Evolutionary conservation across 2,888 invertebrate species (phyloP).

Genomic region (Chromoteleia sp.): DNA sequence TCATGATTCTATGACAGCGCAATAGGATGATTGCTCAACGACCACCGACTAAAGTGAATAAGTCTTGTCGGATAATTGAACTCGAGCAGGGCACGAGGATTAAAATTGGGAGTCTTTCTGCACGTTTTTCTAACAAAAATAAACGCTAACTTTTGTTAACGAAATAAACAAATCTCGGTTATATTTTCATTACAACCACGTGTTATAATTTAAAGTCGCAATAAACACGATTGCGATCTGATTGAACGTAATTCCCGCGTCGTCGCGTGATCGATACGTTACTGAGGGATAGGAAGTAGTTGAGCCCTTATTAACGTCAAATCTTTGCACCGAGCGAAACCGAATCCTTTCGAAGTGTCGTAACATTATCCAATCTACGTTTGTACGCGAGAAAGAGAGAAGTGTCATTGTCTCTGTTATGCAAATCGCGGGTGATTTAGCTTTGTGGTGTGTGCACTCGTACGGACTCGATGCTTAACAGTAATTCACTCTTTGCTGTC

Average conservation of each 20-base stretch:
- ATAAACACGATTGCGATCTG: not conserved
- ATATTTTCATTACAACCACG: not conserved
- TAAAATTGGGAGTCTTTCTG: constrained; percentile 69
- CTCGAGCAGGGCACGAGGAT: constrained; percentile 77
- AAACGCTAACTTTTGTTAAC: not conserved
- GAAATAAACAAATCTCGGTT: not conserved
- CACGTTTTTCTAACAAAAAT: not conserved
- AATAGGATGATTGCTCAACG: constrained; percentile 83
- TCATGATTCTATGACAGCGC: constrained; percentile 80
- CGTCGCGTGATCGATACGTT: constrained; percentile 42
- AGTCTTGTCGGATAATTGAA: constrained; percentile 82
- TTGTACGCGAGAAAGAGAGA: constrained; percentile 69
- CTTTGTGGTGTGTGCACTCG: constrained; percentile 67
- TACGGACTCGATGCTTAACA: constrained; percentile 58
- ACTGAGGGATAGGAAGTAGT: constrained; percentile 55
- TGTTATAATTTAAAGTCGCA: not conserved
- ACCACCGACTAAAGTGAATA: constrained; percentile 82
- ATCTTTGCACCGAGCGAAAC: constrained; percentile 55
- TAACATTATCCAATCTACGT: constrained; percentile 72
- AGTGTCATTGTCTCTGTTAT: constrained; percentile 77
- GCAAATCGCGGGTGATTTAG: constrained; percentile 75
- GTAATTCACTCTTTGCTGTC: constrained; percentile 67
- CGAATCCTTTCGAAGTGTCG: constrained; percentile 71
- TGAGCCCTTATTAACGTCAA: constrained; percentile 64
- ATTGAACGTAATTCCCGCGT: constrained; percentile 32